Percentiles rank a stretch among this genome's conserved stretches.
These are phyloP conservation scores for Hyaena hyaena DNA, from an alignment of 2,113 vertebrate genomes.

Conservation along the genomic window DNA sequence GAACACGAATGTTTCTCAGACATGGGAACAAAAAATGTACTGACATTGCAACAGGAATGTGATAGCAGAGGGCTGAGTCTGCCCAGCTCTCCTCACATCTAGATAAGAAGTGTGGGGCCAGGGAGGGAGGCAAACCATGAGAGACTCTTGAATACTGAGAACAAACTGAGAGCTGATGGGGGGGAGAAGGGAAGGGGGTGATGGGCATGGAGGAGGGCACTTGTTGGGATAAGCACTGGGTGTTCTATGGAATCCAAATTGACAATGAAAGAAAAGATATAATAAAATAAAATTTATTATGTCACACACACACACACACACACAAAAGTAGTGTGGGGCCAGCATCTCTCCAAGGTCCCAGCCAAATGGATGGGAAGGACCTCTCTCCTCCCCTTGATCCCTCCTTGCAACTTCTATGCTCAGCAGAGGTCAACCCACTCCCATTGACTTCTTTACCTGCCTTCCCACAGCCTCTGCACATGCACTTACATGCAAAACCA, in stretches of 20 bases:
- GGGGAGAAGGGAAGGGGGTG: too few species aligned
- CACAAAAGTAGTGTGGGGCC: too few species aligned
- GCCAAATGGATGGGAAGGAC: not conserved
- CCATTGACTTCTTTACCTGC: not conserved
- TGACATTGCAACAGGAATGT: fast-evolving
- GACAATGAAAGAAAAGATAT: too few species aligned
- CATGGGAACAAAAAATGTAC: not conserved
- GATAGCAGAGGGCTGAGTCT: not conserved
- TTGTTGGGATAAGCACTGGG: too few species aligned
- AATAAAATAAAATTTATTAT: too few species aligned
- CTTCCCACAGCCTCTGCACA: not conserved
- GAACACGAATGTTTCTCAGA: not conserved
- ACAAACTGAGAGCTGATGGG: too few species aligned
- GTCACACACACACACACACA: too few species aligned
- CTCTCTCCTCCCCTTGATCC: not conserved
- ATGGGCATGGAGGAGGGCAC: too few species aligned
- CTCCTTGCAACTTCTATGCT: not conserved
- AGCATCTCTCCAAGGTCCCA: not conserved
- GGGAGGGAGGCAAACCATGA: too few species aligned
- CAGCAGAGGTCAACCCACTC: too few species aligned
- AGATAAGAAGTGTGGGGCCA: not conserved
- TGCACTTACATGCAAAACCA: not conserved
- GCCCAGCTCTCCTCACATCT: not conserved
- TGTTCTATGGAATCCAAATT: too few species aligned
- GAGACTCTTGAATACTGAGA: too few species aligned